A percentile compares a stretch with the other conserved stretches of the same genome.
phyloP scores from a whole-genome alignment of 2,888 invertebrate species.

The Scaptomyza cyrtandrae region DNA sequence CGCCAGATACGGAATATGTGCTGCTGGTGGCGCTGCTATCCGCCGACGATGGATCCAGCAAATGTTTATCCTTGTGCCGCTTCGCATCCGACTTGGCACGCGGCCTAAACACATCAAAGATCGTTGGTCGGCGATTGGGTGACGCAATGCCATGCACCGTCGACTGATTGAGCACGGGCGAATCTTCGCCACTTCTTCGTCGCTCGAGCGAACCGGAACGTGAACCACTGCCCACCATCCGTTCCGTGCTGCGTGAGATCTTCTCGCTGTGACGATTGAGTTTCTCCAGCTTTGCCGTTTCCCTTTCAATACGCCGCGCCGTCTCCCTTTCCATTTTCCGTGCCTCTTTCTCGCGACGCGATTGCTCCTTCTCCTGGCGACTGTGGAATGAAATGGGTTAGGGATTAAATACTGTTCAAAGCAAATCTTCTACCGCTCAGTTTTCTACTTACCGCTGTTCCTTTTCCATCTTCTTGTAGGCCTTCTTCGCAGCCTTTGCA shows the following conservation, averaged over 20 bases:
- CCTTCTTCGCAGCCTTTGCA: constrained; percentile 84
- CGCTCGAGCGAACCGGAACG: constrained; percentile 84
- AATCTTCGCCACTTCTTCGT: constrained; percentile 84
- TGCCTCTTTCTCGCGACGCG: constrained; percentile 83
- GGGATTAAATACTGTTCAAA: neutral
- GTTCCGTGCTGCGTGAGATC: constrained; percentile 84
- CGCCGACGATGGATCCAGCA: constrained; percentile 80
- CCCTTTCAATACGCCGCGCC: constrained; percentile 83
- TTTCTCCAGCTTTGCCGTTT: constrained; percentile 84
- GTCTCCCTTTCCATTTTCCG: constrained; percentile 84
- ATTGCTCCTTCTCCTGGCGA: constrained; percentile 84
- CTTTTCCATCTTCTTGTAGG: constrained; percentile 84
- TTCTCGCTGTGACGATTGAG: constrained; percentile 84
- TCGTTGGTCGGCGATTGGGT: constrained; percentile 89
- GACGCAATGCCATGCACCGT: constrained; percentile 86
- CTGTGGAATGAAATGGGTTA: constrained; percentile 41
- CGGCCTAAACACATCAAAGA: constrained; percentile 92
- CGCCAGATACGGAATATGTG: constrained; percentile 73
- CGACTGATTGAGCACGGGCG: constrained; percentile 84
- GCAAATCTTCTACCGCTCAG: neutral
- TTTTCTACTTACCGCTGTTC: constrained; percentile 80
- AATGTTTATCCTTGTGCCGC: constrained; percentile 78
- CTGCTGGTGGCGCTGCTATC: constrained; percentile 82
- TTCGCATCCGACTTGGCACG: constrained; percentile 91
- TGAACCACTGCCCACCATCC: constrained; percentile 82